phyloP scores from a whole-genome alignment of 64 coral and sea anemone species.

The Stichodactyla mertensii region DNA sequence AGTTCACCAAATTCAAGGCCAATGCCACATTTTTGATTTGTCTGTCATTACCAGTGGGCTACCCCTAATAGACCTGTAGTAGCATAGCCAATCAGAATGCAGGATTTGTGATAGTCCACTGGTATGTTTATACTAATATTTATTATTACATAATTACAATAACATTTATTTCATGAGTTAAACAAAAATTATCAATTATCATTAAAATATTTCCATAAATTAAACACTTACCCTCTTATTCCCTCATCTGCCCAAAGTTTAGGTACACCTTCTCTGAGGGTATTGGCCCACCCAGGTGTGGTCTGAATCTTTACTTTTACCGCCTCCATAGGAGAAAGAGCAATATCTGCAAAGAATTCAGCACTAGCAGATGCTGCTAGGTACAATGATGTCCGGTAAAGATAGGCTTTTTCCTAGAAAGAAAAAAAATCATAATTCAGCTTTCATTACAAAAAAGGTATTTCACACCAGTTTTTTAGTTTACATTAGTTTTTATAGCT shows the following conservation, averaged over 20 bases:
- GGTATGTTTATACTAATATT: too few relatives aligned
- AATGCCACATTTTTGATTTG: too few relatives aligned
- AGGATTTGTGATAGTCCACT: too few relatives aligned
- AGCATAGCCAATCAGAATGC: too few relatives aligned
- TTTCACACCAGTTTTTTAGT: too few relatives aligned
- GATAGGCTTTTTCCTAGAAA: conserved; percentile 81
- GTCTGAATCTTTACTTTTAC: conserved; percentile 96
- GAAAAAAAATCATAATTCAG: not conserved
- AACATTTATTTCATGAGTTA: not conserved
- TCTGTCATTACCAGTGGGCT: too few relatives aligned
- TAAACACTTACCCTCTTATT: conserved; percentile 66
- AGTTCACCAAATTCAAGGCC: too few relatives aligned
- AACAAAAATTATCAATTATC: too few relatives aligned
- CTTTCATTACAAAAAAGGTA: too few relatives aligned
- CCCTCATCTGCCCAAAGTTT: conserved; percentile 79
- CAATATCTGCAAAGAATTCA: conserved; percentile 99
- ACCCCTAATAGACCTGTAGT: too few relatives aligned
- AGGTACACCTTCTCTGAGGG: conserved; percentile 70
- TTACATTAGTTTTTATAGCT: too few relatives aligned
- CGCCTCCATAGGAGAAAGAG: conserved; percentile 92
- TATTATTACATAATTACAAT: not conserved
- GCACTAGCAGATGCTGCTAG: conserved; percentile 94
- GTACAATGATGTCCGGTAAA: conserved; percentile 84
- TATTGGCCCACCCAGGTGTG: conserved; percentile 93
- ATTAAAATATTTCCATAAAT: not conserved